phyloP scores from a whole-genome alignment of 2,888 invertebrate species.

The Caenorhabditis sinica region DNA sequence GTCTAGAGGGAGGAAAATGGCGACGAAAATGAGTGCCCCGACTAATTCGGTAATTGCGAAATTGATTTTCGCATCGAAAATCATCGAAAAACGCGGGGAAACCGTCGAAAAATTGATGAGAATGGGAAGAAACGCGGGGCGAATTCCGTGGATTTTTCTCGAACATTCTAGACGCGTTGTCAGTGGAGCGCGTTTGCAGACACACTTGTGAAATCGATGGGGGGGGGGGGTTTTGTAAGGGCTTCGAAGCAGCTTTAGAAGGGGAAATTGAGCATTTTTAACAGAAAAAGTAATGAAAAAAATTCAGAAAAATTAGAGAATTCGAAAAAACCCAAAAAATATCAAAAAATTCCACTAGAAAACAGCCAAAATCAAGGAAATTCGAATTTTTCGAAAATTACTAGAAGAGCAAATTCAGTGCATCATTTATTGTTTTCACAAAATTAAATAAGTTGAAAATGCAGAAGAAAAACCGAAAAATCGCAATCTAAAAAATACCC shows the following conservation, averaged over 20 bases:
- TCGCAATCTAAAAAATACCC: neutral
- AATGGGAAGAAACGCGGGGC: slow-evolving; percentile 12
- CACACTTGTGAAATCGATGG: slow-evolving; percentile 6
- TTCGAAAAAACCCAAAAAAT: neutral
- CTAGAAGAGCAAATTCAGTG: neutral
- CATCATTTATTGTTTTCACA: too few species aligned
- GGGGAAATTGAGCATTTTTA: neutral
- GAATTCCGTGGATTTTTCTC: slow-evolving; percentile 56
- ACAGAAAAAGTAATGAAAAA: too few species aligned
- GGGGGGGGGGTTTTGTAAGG: too few species aligned
- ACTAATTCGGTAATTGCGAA: neutral
- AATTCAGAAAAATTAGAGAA: neutral
- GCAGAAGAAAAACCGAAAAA: neutral
- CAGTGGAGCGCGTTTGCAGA: slow-evolving; percentile 53
- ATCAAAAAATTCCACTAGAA: too few species aligned
- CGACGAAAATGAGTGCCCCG: too few species aligned
- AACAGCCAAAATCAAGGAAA: too few species aligned
- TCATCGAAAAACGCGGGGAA: neutral
- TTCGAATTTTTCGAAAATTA: too few species aligned
- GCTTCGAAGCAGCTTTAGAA: too few species aligned
- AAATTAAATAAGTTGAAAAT: neutral
- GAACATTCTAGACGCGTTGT: slow-evolving; percentile 55
- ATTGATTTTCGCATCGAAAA: slow-evolving; percentile 14
- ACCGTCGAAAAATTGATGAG: neutral
- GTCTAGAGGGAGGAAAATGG: too few species aligned